Conservation (phyloP, 2,113 vertebrate species). For the Nibea albiflora region DNA sequence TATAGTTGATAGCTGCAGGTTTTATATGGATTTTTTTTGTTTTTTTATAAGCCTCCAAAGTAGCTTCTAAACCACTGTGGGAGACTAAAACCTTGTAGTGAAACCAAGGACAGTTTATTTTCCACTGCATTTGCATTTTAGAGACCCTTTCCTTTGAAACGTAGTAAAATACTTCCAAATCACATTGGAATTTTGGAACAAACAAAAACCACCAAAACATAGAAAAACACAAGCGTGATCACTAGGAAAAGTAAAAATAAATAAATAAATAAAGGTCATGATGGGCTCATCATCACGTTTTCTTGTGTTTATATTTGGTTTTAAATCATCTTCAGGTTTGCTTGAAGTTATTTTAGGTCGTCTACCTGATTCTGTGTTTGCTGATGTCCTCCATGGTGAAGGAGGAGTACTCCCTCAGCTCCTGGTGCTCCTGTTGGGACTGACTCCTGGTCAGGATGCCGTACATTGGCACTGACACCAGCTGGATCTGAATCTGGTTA, state of each 20-base stretch:
- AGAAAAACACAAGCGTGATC: neutral
- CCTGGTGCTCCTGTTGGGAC: constrained; percentile 75
- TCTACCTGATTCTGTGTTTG: constrained; percentile 89
- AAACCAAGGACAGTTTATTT: neutral
- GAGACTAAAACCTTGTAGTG: constrained; percentile 11
- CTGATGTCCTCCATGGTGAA: constrained; percentile 97
- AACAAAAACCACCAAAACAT: neutral
- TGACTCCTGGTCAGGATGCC: constrained; percentile 85
- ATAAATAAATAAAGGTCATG: neutral
- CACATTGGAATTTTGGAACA: neutral
- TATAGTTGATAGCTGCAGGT: constrained; percentile 12
- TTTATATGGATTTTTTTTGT: constrained; percentile 12
- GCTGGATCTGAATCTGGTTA: constrained; percentile 89
- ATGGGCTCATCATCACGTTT: neutral
- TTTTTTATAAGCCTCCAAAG: constrained; percentile 43
- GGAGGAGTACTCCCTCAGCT: constrained; percentile 88
- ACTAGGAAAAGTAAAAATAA: neutral
- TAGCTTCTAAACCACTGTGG: constrained; percentile 9
- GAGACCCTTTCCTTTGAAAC: neutral
- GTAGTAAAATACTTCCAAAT: neutral
- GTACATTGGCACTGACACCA: constrained; percentile 91
- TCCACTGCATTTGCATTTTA: neutral
- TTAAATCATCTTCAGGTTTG: neutral
- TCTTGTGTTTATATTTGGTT: neutral
- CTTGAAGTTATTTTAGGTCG: neutral